Evolutionary conservation across 2,797 vertebrate species (phyloP), one percentile per base, ranked within the genome.

Genomic region (Clarias platycephalus): DNA sequence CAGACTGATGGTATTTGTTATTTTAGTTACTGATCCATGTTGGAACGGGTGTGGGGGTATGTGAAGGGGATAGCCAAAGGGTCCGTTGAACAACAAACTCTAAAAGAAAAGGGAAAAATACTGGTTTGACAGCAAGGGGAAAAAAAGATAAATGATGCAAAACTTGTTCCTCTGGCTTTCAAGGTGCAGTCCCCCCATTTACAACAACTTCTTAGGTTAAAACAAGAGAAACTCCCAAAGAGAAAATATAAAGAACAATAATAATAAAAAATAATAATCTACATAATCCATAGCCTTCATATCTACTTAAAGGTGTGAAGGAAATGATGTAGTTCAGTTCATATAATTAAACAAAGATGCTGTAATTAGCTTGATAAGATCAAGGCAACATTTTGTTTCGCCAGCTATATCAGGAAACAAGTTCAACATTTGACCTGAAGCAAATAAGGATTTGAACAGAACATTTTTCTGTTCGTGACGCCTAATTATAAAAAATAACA

Each of bases 141-240:
- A 63, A 55, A 87, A 83, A 76, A 82, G 24, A 60, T 77, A 82
- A 58, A 89, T 85, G 81, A 85, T 78, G 85, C 57, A 83, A 84
- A 90, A 89, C 89, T 86, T 86, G 88, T 90, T 90, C 87, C 82
- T 89, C 88, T 80, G 77, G 87, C 37, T 91, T 81, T 89, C 57
- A 44, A 81, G 82, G 76, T 76, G 24, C 12, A 72, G 49, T 80
- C 16, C 40, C 83, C 68, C 44, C n/a, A 74, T 40, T 70, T 72
- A 68, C 71, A n/a, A 60, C 55, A 74, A 72, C 28, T 63, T 57
- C 28, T 83, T 67, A 15, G 22, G 13, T 57, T 6, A 70, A 70
- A 70, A 37, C 13, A 58, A 37, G 20, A 60, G 60, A 77, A 60
- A 6, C 24, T 7, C 16, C 5, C 44, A 2, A 49, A 22, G 26